These are phyloP conservation scores for Serinus canaria DNA, from an alignment of 2,113 vertebrate species.

Conservation along the genomic window DNA sequence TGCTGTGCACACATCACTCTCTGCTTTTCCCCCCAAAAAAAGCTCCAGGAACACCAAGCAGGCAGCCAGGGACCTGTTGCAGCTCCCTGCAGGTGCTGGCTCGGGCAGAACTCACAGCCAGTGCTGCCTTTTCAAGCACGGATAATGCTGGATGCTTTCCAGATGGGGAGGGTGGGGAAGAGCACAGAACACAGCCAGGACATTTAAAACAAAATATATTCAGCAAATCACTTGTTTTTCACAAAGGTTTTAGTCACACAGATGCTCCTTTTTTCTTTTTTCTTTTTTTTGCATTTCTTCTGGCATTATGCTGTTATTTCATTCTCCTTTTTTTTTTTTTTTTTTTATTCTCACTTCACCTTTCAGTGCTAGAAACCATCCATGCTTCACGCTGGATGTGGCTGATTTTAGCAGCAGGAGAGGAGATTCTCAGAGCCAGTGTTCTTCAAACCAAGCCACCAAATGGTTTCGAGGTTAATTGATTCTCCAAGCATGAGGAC, in stretches of 20 bases:
- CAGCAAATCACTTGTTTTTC: not conserved
- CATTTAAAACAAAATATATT: not conserved
- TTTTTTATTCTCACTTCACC: not conserved
- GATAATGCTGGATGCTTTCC: not conserved
- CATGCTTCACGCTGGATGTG: not conserved
- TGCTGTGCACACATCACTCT: accelerated
- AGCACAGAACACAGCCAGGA: not conserved
- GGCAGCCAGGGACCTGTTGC: not conserved
- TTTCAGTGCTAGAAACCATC: not conserved
- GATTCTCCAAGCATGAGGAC: not conserved
- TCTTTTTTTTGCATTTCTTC: not conserved
- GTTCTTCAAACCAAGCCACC: not conserved
- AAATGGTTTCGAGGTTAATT: not conserved
- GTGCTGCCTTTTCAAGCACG: not conserved
- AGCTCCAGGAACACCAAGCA: accelerated
- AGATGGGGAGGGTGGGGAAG: not conserved
- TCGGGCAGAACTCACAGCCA: not conserved
- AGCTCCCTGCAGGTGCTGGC: not conserved
- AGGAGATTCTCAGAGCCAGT: not conserved
- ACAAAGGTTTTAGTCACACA: not conserved
- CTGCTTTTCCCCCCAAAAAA: accelerated
- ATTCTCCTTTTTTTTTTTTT: not conserved
- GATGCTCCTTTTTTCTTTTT: not conserved
- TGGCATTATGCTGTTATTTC: not conserved
- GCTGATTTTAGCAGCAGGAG: not conserved